Percentiles rank a stretch among this genome's conserved stretches.
Evolutionary conservation across 2,888 invertebrate genomes (phyloP).

Genomic region (Tipula lateralis): DNA sequence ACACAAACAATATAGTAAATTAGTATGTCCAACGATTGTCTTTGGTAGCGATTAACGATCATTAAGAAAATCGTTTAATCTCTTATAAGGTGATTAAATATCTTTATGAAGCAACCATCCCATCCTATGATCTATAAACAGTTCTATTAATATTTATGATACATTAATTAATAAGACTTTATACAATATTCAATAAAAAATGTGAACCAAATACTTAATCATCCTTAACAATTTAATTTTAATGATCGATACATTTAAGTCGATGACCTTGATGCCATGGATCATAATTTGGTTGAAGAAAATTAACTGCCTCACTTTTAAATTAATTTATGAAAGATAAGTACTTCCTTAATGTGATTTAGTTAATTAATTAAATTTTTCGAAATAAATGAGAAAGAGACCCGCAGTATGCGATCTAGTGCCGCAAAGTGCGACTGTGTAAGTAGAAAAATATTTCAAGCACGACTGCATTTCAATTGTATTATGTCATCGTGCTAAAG

Average conservation of each 20-base stretch:
- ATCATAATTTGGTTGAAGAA: neutral
- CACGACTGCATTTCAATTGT: neutral
- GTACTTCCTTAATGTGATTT: neutral
- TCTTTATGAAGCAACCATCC: neutral
- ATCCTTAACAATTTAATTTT: neutral
- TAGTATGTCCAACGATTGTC: no score
- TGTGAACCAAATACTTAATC: neutral
- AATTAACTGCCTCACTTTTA: neutral
- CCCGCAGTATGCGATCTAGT: neutral
- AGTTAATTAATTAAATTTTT: neutral
- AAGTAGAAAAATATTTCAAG: neutral
- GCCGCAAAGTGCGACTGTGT: neutral
- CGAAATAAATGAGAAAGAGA: neutral
- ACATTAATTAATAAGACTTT: neutral
- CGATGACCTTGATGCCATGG: neutral
- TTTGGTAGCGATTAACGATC: no score
- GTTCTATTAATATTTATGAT: neutral
- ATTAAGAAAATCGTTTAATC: no score
- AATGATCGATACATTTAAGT: neutral
- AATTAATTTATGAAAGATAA: neutral
- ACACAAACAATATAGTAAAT: no score
- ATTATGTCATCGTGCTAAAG: neutral
- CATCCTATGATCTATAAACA: neutral
- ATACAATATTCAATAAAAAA: neutral
- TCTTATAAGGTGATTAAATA: no score